These are phyloP conservation scores for Ochropleura leucogaster DNA, from an alignment of 2,888 invertebrate species.

Conservation along the genomic window DNA sequence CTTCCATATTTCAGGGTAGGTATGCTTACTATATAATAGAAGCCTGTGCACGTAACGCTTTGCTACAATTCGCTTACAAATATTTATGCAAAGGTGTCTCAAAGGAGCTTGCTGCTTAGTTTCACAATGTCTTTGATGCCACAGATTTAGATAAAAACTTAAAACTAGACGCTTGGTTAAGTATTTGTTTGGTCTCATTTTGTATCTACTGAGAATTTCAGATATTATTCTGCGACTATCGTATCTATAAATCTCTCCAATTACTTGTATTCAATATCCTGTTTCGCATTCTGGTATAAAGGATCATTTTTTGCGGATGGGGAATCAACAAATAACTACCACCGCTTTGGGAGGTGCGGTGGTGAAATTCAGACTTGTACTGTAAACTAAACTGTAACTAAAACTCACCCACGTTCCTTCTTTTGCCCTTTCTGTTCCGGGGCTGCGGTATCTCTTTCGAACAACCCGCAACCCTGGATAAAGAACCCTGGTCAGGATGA, in stretches of 20 bases:
- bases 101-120: constrained; percentile 35
- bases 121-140: constrained; percentile 45
- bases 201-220: not conserved
- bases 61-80: constrained; percentile 37
- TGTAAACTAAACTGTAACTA: no score
- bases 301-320: no score
- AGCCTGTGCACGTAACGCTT: constrained; percentile 9
- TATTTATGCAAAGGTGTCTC: constrained; percentile 56
- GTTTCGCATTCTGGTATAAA: not conserved
- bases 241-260: not conserved
- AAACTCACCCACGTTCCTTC: no score
- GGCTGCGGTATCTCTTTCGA: no score
- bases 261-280: not conserved
- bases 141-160: constrained; percentile 53
- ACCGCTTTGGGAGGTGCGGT: no score
- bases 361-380: no score
- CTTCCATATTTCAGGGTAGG: constrained; percentile 12
- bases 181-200: not conserved
- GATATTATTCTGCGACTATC: not conserved
- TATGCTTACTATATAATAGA: not conserved
- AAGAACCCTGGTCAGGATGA: no score
- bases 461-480: no score
- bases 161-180: constrained; percentile 8
- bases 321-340: no score
- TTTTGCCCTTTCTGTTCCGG: no score